phyloP scores from a whole-genome alignment of 2,888 invertebrate species.

The Hypomecis atomaria region DNA sequence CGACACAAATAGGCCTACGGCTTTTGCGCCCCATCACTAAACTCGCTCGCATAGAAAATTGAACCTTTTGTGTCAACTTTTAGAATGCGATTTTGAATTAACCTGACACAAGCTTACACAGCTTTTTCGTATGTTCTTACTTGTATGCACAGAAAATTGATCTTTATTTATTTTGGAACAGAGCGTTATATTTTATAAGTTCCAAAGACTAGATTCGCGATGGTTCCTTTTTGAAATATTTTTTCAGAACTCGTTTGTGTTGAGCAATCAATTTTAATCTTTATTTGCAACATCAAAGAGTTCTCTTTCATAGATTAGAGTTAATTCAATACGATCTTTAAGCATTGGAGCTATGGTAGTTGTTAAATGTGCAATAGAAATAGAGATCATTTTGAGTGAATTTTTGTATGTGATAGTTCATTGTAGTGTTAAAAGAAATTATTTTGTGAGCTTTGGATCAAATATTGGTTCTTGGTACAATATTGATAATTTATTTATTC shows the following conservation, averaged over 20 bases:
- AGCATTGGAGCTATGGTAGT: slow-evolving; percentile 31
- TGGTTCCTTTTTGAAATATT: slow-evolving; percentile 56
- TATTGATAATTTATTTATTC: neutral
- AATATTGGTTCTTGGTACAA: slow-evolving; percentile 62
- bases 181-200: slow-evolving; percentile 41
- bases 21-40: slow-evolving; percentile 50
- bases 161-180: fast-evolving
- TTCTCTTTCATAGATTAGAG: slow-evolving; percentile 35
- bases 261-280: slow-evolving; percentile 23
- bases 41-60: slow-evolving; percentile 39
- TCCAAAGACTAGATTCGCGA: slow-evolving; percentile 28
- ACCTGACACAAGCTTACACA: slow-evolving; percentile 78
- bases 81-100: slow-evolving; percentile 40
- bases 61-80: fast-evolving
- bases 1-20: slow-evolving; percentile 82
- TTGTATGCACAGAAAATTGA: slow-evolving; percentile 41
- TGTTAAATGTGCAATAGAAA: slow-evolving; percentile 54
- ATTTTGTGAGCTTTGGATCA: slow-evolving; percentile 65
- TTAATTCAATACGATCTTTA: slow-evolving; percentile 37
- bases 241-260: slow-evolving; percentile 48
- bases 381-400: slow-evolving; percentile 63
- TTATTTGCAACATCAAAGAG: neutral
- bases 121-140: slow-evolving; percentile 51
- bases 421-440: slow-evolving; percentile 73
- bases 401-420: slow-evolving; percentile 68